Base-by-base conservation (phyloP, 2,113 vertebrate species). In the Spea bombifrons region DNA sequence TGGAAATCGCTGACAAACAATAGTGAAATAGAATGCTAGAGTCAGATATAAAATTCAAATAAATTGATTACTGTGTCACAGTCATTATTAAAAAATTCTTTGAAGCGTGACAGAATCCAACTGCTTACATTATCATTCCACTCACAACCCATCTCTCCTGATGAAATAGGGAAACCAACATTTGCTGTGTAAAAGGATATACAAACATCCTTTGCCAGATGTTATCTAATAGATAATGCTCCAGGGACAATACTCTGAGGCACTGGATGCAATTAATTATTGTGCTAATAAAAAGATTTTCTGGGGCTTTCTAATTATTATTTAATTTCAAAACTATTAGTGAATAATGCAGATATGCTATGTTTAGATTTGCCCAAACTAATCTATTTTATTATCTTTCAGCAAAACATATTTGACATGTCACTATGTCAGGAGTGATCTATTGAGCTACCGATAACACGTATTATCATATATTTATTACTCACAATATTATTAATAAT, bases 151-250 rank as follows among this genome's bases (percentile, higher is more conserved):
- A 78, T 12, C 80, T 75, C 82, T 78, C 75, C 81, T 66, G 84
- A 83, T 87, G 81, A 86, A 69, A 82, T 68, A 57, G 72, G 76
- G 70, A 83, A 85, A 73, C 81, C 85, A 83, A 83, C 76, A 87
- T 81, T 79, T 82, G 83, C 85, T 88, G 83, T 84, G 78, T 86
- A 86, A 86, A 61, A 78, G 81, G 83, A 72, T 81, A 86, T 87
- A 87, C 10, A 88, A 85, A 73, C 83, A 87, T 82, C 67, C 84
- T 69, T 82, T 80, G 80, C 85, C 87, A 90, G 87, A 84, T 90
- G 85, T 87, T 86, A 85, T 85, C 84, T 84, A 73, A 74, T 86
- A 84, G 76, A 78, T 75, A 66, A 77, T 84, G 77, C 84, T 85
- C 85, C 80, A 69, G 84, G 81, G 82, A 85, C 66, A 82, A 81